Evolutionary conservation across 1,140 invertebrate species (phyloP), one percentile per base, ranked within the genome.

Genomic region (Rhopalosiphum padi): DNA sequence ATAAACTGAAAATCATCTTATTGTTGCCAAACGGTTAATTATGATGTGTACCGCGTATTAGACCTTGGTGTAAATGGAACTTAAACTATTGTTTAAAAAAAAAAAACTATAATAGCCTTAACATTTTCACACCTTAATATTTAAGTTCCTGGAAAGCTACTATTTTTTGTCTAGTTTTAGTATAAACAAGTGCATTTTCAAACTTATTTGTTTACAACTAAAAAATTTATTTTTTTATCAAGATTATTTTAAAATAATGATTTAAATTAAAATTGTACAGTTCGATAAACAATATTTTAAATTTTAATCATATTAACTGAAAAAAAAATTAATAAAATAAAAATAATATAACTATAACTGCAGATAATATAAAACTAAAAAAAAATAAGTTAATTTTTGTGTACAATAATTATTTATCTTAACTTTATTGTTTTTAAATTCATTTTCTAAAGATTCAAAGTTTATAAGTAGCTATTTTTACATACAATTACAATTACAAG

Each of bases 61-160:
- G 83, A 85, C 83, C 83, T 85, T 85, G 37, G 83, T 43, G 41
- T 41, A 85, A 22, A 85, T 85, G 23, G 37, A 41, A 41, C 41
- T 85, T n/a, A 77, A 77, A 77, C 30, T 77, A 77, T 77, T 85
- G 83, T 85, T 25, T 85, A 41, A 9, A 85, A 23, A 43, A 15
- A 41, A 85, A 85, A 35, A 68, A 41, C 22, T 25, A 85, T 43
- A 85, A 85, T 41, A 85, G 37, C 83, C 23, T 41, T 85, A 85
- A 25, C 37, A 85, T 43, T 37, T 41, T 85, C 83, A 85, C 83
- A 43, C 83, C 83, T 85, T 85, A 85, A 85, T 85, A 85, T 43
- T 83, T 85, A 85, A 83, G 7, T 83, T 23, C 82, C 82, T 41
- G 35, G 18, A 83, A 43, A 85, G 83, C 23, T 30, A 41, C 83